phyloP scores from a whole-genome alignment of 2,797 vertebrate species.

The Phoxinus dragarum region DNA sequence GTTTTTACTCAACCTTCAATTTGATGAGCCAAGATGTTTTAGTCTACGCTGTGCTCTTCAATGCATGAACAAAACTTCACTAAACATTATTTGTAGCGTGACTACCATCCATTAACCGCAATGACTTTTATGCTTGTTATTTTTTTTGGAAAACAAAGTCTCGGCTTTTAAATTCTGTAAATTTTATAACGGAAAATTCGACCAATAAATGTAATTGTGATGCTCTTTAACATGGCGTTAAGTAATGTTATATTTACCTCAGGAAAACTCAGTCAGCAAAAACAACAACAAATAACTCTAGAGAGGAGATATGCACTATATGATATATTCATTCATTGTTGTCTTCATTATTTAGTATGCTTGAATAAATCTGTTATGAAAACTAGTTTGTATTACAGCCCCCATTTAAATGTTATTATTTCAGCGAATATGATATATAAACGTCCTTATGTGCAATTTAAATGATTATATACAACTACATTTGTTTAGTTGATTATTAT shows the following conservation, averaged over 20 bases:
- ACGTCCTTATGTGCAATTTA: neutral
- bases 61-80: neutral
- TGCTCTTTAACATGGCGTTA: neutral
- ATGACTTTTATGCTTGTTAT: neutral
- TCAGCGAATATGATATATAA: neutral
- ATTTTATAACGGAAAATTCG: neutral
- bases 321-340: neutral
- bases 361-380: neutral
- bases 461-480: neutral
- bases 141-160: neutral
- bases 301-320: neutral
- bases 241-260: neutral
- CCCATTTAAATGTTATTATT: no score
- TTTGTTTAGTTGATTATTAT: no score
- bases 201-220: neutral
- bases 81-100: neutral
- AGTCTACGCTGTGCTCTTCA: neutral
- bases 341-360: neutral
- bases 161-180: neutral
- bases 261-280: neutral
- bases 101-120: neutral
- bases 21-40: neutral
- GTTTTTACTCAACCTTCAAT: neutral
- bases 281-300: neutral
- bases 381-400: neutral